phyloP scores from a whole-genome alignment of 2,113 vertebrate genomes.

The Synchiropus splendidus region DNA sequence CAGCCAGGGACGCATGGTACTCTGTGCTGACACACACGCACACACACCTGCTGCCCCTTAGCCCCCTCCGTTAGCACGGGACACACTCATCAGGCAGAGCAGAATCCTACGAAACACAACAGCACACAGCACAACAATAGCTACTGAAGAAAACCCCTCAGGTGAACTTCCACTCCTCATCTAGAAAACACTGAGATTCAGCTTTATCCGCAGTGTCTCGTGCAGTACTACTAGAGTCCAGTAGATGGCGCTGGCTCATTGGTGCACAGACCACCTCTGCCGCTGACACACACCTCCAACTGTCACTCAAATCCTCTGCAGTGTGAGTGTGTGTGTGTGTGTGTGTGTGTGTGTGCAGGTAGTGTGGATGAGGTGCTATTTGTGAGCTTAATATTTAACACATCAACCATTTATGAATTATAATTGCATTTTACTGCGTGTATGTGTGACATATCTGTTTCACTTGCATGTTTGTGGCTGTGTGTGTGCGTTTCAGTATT shows the following conservation, averaged over 20 bases:
- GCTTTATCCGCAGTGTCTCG: not conserved
- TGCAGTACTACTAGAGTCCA: constrained; percentile 45
- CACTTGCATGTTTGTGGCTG: constrained; percentile 9
- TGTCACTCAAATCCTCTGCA: constrained; percentile 29
- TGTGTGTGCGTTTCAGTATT: constrained; percentile 14
- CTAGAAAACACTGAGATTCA: not conserved
- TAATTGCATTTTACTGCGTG: too few relatives aligned
- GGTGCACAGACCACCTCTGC: constrained; percentile 45
- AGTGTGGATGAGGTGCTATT: too few relatives aligned
- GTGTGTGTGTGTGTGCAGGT: constrained; percentile 11
- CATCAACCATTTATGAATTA: too few relatives aligned
- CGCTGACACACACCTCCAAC: too few relatives aligned
- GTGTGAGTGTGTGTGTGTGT: constrained; percentile 15
- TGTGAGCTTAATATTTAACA: too few relatives aligned
- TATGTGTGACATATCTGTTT: too few relatives aligned
- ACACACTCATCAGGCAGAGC: too few relatives aligned
- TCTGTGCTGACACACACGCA: constrained; percentile 14
- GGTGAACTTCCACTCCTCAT: too few relatives aligned
- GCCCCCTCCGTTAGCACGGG: too few relatives aligned
- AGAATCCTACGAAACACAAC: too few relatives aligned
- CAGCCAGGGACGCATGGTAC: constrained; percentile 59
- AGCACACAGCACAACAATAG: too few relatives aligned
- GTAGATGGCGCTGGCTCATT: constrained; percentile 64
- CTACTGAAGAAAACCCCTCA: too few relatives aligned
- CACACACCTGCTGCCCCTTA: constrained; percentile 1